Percentiles rank a stretch among this genome's conserved stretches.
Evolutionary conservation across 2,888 invertebrate species (phyloP).

Genomic region (Drosophila acutilabella): DNA sequence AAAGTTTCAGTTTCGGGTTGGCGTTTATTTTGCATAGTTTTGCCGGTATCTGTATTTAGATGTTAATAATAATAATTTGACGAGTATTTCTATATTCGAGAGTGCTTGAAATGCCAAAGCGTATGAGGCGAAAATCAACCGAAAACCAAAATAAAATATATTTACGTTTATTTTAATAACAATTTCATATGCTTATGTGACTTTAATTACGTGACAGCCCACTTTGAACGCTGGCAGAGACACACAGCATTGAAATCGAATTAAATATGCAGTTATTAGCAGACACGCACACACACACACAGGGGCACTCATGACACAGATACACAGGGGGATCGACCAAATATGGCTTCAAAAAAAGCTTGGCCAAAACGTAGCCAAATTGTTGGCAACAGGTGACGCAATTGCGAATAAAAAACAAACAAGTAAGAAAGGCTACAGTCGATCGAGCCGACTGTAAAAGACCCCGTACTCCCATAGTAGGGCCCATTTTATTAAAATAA

Average conservation of each 20-base stretch:
- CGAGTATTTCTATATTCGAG: constrained; percentile 19
- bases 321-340: constrained; percentile 24
- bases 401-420: constrained; percentile 49
- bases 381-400: constrained; percentile 61
- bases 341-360: constrained; percentile 40
- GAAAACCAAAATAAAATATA: neutral
- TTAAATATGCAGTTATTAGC: constrained; percentile 69
- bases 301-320: constrained; percentile 26
- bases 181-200: constrained; percentile 63
- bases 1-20: constrained; percentile 1
- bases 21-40: constrained; percentile 16
- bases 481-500: no score
- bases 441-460: no score
- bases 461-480: no score
- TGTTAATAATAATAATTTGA: neutral
- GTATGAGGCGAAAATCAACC: constrained; percentile 34
- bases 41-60: constrained; percentile 5
- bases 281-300: constrained; percentile 33
- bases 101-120: constrained; percentile 52
- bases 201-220: constrained; percentile 78
- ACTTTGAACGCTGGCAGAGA: constrained; percentile 35
- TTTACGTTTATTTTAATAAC: constrained; percentile 27
- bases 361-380: constrained; percentile 42
- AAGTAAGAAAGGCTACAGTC: no score
- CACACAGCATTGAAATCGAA: constrained; percentile 66